These are phyloP conservation scores for Tenthredo livida DNA, from an alignment of 2,888 invertebrate species.

Conservation along the genomic window DNA sequence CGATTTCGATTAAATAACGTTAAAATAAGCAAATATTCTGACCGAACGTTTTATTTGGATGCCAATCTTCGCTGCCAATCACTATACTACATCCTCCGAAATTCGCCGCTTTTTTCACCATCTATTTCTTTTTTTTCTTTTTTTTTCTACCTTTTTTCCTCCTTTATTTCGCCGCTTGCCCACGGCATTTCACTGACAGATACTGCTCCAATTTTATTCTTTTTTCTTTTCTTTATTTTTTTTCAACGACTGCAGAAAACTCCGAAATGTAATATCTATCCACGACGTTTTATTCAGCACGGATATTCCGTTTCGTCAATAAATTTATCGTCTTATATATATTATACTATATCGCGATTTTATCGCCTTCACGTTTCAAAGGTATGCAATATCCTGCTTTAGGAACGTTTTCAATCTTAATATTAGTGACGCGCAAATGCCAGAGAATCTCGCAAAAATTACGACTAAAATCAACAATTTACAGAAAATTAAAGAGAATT, in stretches of 20 bases:
- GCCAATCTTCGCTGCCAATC: conserved; percentile 31
- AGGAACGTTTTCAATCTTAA: too few relatives aligned
- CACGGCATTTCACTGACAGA: conserved; percentile 23
- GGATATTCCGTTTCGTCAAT: conserved; percentile 31
- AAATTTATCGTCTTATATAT: conserved; percentile 30
- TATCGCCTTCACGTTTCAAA: not conserved
- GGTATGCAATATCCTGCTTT: not conserved
- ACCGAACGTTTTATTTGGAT: not conserved
- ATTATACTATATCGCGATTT: not conserved
- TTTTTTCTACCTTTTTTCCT: not conserved
- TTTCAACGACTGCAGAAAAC: conserved; percentile 3
- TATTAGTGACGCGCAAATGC: not conserved
- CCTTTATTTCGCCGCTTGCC: conserved; percentile 13
- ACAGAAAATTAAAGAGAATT: not conserved
- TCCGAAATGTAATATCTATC: conserved; percentile 25
- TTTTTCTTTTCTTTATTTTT: not conserved
- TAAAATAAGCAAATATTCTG: conserved; percentile 23
- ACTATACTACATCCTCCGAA: not conserved
- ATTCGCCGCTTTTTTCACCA: not conserved
- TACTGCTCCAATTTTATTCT: conserved; percentile 7
- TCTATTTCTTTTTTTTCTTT: not conserved
- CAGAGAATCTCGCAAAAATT: not conserved
- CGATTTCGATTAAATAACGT: conserved; percentile 24
- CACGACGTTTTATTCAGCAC: not conserved
- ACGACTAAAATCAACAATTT: not conserved